These are phyloP conservation scores for Megalonaias nervosa DNA, from an alignment of 1,140 invertebrate species.

Conservation along the genomic window DNA sequence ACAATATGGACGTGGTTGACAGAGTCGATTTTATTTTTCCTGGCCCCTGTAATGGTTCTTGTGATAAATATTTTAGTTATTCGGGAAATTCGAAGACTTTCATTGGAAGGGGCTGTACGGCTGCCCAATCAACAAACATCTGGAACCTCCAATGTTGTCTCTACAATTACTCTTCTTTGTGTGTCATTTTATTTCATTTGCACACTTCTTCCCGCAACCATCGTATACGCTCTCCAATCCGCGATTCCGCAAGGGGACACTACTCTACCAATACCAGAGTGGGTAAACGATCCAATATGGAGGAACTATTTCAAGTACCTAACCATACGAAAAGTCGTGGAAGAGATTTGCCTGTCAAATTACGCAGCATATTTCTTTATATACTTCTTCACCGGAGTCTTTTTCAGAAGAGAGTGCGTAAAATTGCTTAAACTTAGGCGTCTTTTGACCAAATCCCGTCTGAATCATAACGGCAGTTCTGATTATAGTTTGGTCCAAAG, in stretches of 20 bases:
- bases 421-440: constrained; percentile 40
- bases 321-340: constrained; percentile 57
- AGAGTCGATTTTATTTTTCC: constrained; percentile 61
- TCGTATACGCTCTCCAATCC: constrained; percentile 60
- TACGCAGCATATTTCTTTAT: constrained; percentile 70
- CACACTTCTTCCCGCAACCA: constrained; percentile 65
- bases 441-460: too few relatives aligned
- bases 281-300: constrained; percentile 54
- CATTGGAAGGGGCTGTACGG: constrained; percentile 47
- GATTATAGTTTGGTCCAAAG: too few relatives aligned
- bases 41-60: constrained; percentile 61
- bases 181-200: constrained; percentile 70
- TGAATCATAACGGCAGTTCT: too few relatives aligned
- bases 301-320: constrained; percentile 58
- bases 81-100: constrained; percentile 56
- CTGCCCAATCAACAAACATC: constrained; percentile 3
- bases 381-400: constrained; percentile 65
- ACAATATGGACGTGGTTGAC: constrained; percentile 65
- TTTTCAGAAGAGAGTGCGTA: constrained; percentile 59
- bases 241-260: constrained; percentile 43
- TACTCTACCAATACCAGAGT: constrained; percentile 21
- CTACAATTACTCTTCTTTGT: constrained; percentile 64
- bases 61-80: constrained; percentile 68
- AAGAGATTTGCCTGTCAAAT: constrained; percentile 67
- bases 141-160: constrained; percentile 47